Evolutionary conservation across 2,888 invertebrate species (phyloP), one percentile per base, ranked within the genome.

Genomic region (Pyrocoelia pectoralis): DNA sequence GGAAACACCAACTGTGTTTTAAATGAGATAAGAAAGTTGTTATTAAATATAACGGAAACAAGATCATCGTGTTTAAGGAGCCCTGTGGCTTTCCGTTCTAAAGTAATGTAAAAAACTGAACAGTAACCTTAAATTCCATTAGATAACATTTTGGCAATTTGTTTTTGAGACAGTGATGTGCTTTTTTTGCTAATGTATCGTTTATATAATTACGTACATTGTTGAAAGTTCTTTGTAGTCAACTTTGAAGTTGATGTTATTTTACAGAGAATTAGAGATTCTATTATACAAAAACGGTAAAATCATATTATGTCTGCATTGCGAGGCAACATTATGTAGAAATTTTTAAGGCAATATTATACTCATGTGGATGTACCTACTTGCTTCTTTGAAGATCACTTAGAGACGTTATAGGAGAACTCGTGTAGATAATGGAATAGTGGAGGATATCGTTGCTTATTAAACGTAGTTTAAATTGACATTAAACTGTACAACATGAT

Each of bases 381-480:
- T 1, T n/a, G 19, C 40, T 50, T 50, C 51, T 51, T 38, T 12
- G 12, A 57, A 41, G 51, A 41, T 8, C 41, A 24, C 41, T 50
- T 56, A 33, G 38, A 54, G 13, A 51, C 50, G 41, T 57, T 57
- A 19, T 12, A 51, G 43, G 14, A 12, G 9, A 24, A 41, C 41
- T 54, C 15, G 2, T 50, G 14, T 15, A 40, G 28, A 41, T 51
- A 51, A 57, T 51, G 38, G 9, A 43, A 61, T 61, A 61, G 56
- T 61, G 29, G 56, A 56, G 19, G 56, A 41, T 43, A 50, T 61
- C 56, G 52, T 33, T 41, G 18, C 61, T 61, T 56, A 56, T 61
- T 56, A 61, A 61, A 61, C 56, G 56, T 61, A 56, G 38, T 50
- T 56, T 17, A 61, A 61, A 61, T 61, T 56, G 61, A 61, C 56